phyloP scores from a whole-genome alignment of 2,797 vertebrate genomes.

The Phataginus tricuspis region DNA sequence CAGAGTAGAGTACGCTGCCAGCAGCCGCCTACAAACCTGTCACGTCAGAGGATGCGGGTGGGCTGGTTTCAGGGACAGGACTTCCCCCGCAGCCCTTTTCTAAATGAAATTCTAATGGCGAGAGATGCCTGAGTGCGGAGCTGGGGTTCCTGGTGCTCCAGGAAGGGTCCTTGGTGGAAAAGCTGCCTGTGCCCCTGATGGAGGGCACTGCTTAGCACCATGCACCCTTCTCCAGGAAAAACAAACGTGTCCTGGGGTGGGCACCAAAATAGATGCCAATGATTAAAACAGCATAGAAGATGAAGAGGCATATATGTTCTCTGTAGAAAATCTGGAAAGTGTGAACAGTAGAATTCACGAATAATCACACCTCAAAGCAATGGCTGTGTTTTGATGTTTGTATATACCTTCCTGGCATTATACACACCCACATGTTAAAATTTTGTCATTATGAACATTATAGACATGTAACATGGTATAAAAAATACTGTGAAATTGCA shows the following conservation, averaged over 20 bases:
- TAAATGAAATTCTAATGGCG: not conserved
- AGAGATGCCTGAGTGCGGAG: not conserved
- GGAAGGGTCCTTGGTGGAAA: not conserved
- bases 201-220: not conserved
- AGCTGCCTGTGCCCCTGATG: not conserved
- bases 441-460: not conserved
- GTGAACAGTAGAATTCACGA: not conserved
- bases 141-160: not conserved
- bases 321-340: conserved; percentile 7
- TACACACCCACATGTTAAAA: not conserved
- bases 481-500: not conserved
- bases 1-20: conserved; percentile 18
- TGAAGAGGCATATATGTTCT: not conserved
- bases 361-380: not conserved
- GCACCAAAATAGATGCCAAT: not conserved
- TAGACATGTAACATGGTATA: not conserved
- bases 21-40: conserved; percentile 61
- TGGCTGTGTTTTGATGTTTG: not conserved
- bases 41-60: conserved; percentile 68
- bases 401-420: not conserved
- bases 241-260: not conserved
- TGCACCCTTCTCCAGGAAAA: not conserved
- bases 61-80: conserved; percentile 9
- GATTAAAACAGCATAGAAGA: not conserved
- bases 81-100: not conserved